These are phyloP conservation scores for Eupleurogrammus muticus DNA, from an alignment of 2,797 vertebrate species.

Conservation along the genomic window DNA sequence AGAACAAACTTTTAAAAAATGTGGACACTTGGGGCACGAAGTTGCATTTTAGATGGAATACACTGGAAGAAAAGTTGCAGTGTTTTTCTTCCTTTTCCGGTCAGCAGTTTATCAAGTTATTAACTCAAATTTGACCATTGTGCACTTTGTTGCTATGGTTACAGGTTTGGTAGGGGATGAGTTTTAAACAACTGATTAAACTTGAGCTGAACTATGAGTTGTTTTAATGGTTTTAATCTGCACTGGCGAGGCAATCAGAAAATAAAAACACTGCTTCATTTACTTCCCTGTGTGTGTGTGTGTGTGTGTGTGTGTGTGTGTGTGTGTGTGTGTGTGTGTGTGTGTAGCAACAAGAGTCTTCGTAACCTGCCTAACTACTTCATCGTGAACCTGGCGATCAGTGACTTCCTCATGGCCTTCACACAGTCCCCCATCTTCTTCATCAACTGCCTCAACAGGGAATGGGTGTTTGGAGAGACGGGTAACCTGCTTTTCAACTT, in stretches of 20 bases:
- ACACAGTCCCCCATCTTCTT: conserved; percentile 95
- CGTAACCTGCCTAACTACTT: conserved; percentile 90
- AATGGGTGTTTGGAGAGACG: conserved; percentile 93
- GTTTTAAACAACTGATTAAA: too few species aligned
- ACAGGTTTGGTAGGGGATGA: too few species aligned
- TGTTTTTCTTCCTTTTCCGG: too few species aligned
- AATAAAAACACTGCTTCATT: too few species aligned
- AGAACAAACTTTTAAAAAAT: neutral
- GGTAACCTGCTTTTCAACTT: conserved; percentile 79
- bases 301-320: conserved; percentile 8
- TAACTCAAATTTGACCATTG: too few species aligned
- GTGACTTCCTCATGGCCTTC: conserved; percentile 94
- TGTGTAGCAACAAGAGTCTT: conserved; percentile 90
- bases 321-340: conserved; percentile 23
- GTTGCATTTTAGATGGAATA: neutral
- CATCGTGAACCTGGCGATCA: conserved; percentile 92
- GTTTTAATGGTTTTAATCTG: too few species aligned
- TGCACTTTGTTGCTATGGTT: too few species aligned
- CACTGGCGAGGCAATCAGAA: too few species aligned
- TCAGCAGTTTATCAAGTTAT: too few species aligned
- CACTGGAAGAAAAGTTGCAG: too few species aligned
- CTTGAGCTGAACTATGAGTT: too few species aligned
- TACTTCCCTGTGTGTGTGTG: neutral
- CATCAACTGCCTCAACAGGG: conserved; percentile 90
- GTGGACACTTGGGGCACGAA: neutral